Percentiles rank a stretch among this genome's conserved stretches.
Evolutionary conservation across 2,113 vertebrate species (phyloP).

Genomic region (Neodontobutis hainanensis): DNA sequence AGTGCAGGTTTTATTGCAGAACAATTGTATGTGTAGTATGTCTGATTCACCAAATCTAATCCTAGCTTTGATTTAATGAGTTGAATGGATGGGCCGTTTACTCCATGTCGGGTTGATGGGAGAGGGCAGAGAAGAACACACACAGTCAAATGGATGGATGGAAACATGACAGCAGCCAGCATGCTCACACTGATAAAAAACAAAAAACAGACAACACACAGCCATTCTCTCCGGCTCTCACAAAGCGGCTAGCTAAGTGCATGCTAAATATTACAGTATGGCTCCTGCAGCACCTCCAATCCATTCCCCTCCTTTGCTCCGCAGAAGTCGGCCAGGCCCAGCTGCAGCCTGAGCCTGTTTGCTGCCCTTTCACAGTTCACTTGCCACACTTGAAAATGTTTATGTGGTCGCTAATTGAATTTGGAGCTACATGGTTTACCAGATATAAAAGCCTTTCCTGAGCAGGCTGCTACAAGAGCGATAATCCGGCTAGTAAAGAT

Average conservation of each 20-base stretch:
- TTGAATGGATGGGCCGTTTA: conserved; percentile 13
- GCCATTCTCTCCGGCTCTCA: conserved; percentile 17
- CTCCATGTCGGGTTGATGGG: conserved; percentile 2
- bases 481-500: conserved; percentile 51
- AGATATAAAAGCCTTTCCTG: conserved; percentile 59
- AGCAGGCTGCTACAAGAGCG: conserved; percentile 49
- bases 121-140: background rate
- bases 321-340: conserved; percentile 28
- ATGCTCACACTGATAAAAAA: conserved; percentile 13
- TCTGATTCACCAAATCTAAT: background rate
- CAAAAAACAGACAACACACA: conserved; percentile 17
- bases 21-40: background rate
- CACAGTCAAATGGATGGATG: conserved; percentile 15
- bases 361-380: conserved; percentile 65
- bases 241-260: conserved; percentile 20
- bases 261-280: conserved; percentile 47
- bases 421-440: conserved; percentile 62
- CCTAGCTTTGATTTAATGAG: conserved; percentile 12
- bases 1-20: background rate
- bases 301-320: background rate
- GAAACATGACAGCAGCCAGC: conserved; percentile 34
- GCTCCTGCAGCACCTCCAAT: conserved; percentile 46
- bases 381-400: conserved; percentile 67
- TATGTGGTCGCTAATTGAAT: conserved; percentile 67
- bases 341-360: conserved; percentile 42